Base-by-base conservation (phyloP, 2,888 invertebrate species). In the Hyposoter dolosus region DNA sequence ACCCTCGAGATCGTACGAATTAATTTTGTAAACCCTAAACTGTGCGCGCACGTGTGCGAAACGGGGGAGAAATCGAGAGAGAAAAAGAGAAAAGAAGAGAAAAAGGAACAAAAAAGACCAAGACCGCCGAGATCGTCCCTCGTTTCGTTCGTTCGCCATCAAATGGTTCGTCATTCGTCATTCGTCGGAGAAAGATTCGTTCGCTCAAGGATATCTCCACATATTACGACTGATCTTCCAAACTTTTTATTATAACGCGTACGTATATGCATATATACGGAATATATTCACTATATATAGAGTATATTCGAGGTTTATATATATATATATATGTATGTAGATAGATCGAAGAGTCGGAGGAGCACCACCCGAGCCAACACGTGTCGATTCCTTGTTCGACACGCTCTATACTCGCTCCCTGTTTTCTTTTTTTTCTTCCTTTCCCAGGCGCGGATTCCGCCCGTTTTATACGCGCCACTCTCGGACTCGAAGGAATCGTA, bases 301-400 rank as follows among this genome's bases (percentile, higher is more conserved):
- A 17, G n/a, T 50, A n/a, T 28, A 60, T 28, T 28, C 40, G 40
- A 40, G 40, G 40, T 7, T 0, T 28, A 9, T 7, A 50, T 43
- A 60, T 15, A 69, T 17, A 69, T 23, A 50, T 28, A 50, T 28
- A 50, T 50, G 50, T 47, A 40, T 71, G 32, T 66, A 77, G 71
- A 81, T 76, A 77, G 47, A 50, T 32, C 32, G 45, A 65, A 63
- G 19, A 15, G 35, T 40, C 40, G 19, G 53, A 74, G 65, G 72
- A 84, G 81, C 77, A 84, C 84, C 84, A 72, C 77, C 81, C 84
- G 81, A 72, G 65, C 72, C 66, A 81, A 84, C 84, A 84, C 81
- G 81, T 81, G 84, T 84, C 84, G 81, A 84, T 84, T 84, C 72
- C 84, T 81, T 84, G 84, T 84, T 84, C 81, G 81, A 84, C 84